Evolutionary conservation across 2,797 vertebrate genomes (phyloP), one percentile per base, ranked within the genome.

Genomic region (Aphelocoma californica): DNA sequence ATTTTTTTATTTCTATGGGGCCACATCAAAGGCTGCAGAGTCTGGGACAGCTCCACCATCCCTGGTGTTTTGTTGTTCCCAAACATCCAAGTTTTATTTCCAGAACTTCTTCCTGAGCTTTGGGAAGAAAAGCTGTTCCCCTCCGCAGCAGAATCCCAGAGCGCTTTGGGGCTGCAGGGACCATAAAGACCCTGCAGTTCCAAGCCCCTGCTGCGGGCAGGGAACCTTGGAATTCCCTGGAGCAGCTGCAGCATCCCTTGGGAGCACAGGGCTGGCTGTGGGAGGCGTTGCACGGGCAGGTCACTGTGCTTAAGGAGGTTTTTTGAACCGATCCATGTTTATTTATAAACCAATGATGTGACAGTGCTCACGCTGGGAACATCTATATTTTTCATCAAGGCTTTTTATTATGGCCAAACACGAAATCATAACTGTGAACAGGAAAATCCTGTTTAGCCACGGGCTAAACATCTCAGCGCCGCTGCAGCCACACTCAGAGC

Each of bases 401-500:
- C 56, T 92, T 86, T 90, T 90, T 93, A 65, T 91, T 91, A 85
- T 5, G 51, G 83, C 62, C 28, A 71, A 88, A 86, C 83, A 73
- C 29, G 56, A 44, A 92, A 81, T 75, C 81, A 8, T 84, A 86
- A 81, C 90, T 88, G 88, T 40, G 90, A 93, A 44, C 67, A 48
- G 83, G 92, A 88, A 95, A 93, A 95, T 62, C 81, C 79, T 86
- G 84, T 92, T 90, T 87, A 93, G 96, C 93, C 90, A 70, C 12
- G 0, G 88, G 94, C 88, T 90, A 91, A 87, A 93, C 89, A 53
- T 67, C 81, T 13, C 54, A 51, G 70, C 10, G 3, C 18, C 50
- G 90, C 69, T 42, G 13, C 1, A 1, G 80, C 42, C 88, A 28
- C 75, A 29, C 61, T 87, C 88, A 29, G 54, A 75, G 40, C 29